Conservation (phyloP, 2,797 vertebrate genomes). For the Tragopan temminckii region DNA sequence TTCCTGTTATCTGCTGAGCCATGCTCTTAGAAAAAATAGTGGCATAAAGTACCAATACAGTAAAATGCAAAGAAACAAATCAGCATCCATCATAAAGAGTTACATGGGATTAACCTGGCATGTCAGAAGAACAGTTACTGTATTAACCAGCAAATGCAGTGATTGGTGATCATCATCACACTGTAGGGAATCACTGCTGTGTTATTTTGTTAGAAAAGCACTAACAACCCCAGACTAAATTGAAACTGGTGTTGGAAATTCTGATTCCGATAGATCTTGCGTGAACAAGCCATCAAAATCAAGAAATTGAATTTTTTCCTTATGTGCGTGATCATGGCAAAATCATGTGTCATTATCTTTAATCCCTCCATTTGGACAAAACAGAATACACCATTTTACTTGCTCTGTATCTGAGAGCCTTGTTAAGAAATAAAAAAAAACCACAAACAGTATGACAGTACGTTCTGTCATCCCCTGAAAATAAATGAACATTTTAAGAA, state of each 20-base stretch:
- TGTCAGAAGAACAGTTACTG: background rate
- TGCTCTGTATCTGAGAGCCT: background rate
- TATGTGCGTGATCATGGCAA: background rate
- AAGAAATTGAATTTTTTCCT: background rate
- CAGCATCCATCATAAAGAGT: background rate
- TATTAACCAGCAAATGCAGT: constrained; percentile 39
- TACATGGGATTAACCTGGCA: constrained; percentile 14
- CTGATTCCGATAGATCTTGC: constrained; percentile 1
- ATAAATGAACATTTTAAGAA: background rate
- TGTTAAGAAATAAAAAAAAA: background rate
- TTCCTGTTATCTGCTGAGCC: background rate
- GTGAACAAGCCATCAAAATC: constrained; percentile 6
- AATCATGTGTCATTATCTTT: background rate
- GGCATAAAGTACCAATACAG: background rate
- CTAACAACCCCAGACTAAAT: background rate
- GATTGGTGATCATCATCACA: constrained; percentile 11
- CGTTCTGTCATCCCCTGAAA: background rate
- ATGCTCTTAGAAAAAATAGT: background rate
- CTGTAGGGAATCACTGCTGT: constrained; percentile 8
- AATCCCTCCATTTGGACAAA: background rate
- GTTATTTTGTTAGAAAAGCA: background rate
- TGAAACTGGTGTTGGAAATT: constrained; percentile 16
- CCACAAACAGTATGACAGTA: background rate
- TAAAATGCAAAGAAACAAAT: background rate
- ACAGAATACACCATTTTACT: background rate